These are phyloP conservation scores for Xenentodon cancila DNA, from an alignment of 2,797 vertebrate genomes.

Conservation along the genomic window DNA sequence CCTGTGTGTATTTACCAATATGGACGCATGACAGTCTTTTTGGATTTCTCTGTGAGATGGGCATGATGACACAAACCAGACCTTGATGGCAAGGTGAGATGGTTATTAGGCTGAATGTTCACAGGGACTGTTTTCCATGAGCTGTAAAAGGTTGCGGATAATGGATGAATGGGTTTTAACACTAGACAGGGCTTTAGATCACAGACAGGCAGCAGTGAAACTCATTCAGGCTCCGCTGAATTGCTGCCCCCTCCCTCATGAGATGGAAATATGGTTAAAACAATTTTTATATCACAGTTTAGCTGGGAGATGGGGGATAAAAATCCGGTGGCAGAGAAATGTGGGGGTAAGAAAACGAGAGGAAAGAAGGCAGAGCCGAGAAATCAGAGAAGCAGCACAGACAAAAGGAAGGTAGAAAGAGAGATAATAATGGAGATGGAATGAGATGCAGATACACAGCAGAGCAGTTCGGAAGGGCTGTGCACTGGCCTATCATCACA, in stretches of 20 bases:
- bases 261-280: constrained; percentile 53
- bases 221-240: constrained; percentile 57
- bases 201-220: constrained; percentile 57
- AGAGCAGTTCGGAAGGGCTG: constrained; percentile 28
- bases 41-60: constrained; percentile 25
- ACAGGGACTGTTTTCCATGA: constrained; percentile 49
- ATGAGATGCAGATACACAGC: constrained; percentile 28
- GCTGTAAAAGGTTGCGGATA: constrained; percentile 59
- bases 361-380: constrained; percentile 20
- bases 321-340: constrained; percentile 45
- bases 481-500: constrained; percentile 43
- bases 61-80: constrained; percentile 42
- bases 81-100: constrained; percentile 38
- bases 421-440: constrained; percentile 29
- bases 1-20: constrained; percentile 18
- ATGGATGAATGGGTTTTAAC: constrained; percentile 68
- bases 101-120: constrained; percentile 58
- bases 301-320: constrained; percentile 60
- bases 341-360: constrained; percentile 14
- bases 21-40: constrained; percentile 14
- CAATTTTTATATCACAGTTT: constrained; percentile 68
- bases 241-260: constrained; percentile 29
- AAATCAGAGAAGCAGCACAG: constrained; percentile 22
- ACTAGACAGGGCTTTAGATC: constrained; percentile 65
- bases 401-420: constrained; percentile 9